Evolutionary conservation across 2,113 vertebrate genomes (phyloP), one percentile per base, ranked within the genome.

Genomic region (Picathartes gymnocephalus): DNA sequence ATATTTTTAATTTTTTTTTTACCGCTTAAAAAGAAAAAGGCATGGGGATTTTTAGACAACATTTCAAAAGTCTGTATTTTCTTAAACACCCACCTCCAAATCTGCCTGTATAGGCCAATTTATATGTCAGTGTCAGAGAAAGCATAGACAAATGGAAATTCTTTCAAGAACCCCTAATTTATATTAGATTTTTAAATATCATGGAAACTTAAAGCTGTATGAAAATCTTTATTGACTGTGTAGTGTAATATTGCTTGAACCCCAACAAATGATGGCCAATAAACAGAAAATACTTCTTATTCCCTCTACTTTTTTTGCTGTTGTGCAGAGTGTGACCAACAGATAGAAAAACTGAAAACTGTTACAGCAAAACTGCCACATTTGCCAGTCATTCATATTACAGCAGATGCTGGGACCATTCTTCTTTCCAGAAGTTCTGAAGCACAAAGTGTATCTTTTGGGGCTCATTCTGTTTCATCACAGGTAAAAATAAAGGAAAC

Each of bases 341-440:
- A 94, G 27, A 78, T 85, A 69, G 97, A 95, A 89, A 97, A 95
- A 30, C 28, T 86, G 69, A 95, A 97, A 94, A 66, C 61, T 69
- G 39, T 81, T 92, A 89, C 86, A 86, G 95, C 54, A 68, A 98
- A 97, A 91, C 83, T 96, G 35, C 84, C 94, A 2, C 93, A 73
- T 28, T 68, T 91, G 10, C 88, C 95, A 25, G 40, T 86, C 1
- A 27, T 96, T 77, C 95, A 22, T 31, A 24, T 96, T 54, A 77
- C 71, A 28, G 58, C 96, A 27, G 98, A 96, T 37, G 50, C 70
- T 50, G 69, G 72, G 16, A 97, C 85, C 1, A 28, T 97, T 25
- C 97, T 97, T 23, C 94, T 97, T 6, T 98, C 98, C 45, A 98
- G 97, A 94, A 96, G 96, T 42, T 98, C 97, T 77, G 98, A 98